Evolutionary conservation across 2,113 vertebrate species (phyloP), one percentile per base, ranked within the genome.

Genomic region (Centropristis striata): DNA sequence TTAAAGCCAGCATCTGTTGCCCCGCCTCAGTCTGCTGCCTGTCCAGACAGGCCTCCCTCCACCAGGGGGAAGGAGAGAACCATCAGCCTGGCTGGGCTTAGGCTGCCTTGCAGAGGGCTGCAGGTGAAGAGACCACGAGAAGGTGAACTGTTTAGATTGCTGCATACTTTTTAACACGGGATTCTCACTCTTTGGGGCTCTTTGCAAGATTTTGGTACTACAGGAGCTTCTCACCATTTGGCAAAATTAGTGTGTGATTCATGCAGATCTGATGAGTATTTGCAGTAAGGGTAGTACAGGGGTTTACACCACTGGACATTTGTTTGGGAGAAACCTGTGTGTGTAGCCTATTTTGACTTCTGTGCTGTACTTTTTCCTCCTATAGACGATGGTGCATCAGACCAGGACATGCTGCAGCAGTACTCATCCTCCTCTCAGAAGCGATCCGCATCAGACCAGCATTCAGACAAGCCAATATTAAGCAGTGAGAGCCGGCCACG

Each of bases 341-440:
- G 18, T 18, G 2, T 11, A 21, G 18, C 3, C 9, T 28, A 1
- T 59, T 14, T n/a, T 49, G 7, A 20, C 12, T 42, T 27, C 5
- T 63, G 28, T 5, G 46, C 7, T 53, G 21, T 11, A 28, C 21
- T 25, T 25, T 50, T 66, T 70, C 12, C 11, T n/a, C 8, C 42
- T 15, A 2, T 63, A 96, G 95, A 93, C 88, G 93, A 94, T 8
- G 86, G 91, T 25, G 10, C 95, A 4, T 95, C 96, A 0, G 97
- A 99, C 71, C 95, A 95, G 58, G 97, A 98, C 8, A 84, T 99
- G n/a, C 82, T 99, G 75, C 93, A 82, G 65, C 97, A 97, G 74
- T 99, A 99, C 86, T 95, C 94, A 0, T 84, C 92, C 80, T 92
- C 94, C 51, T 86, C 75, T 60, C 65, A 86, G 27, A 99, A 99